phyloP scores from a whole-genome alignment of 1,140 invertebrate genomes.

The Lasioglossum baleicum region DNA sequence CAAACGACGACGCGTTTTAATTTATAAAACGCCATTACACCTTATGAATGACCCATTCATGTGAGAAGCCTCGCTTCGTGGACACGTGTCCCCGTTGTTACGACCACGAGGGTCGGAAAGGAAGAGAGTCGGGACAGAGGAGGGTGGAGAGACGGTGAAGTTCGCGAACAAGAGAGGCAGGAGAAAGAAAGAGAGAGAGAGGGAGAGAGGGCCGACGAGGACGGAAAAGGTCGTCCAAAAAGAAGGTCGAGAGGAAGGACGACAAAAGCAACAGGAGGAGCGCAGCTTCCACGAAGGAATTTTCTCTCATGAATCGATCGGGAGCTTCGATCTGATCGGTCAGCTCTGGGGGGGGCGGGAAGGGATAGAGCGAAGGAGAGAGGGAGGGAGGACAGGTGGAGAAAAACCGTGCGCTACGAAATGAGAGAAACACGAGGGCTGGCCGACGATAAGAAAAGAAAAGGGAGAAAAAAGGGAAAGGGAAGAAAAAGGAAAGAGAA shows the following conservation, averaged over 20 bases:
- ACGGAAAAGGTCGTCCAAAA: conserved; percentile 36
- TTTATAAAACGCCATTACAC: conserved; percentile 64
- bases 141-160: neutral
- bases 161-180: conserved; percentile 15
- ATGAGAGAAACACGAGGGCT: neutral
- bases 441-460: conserved; percentile 28
- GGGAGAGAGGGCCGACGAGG: conserved; percentile 14
- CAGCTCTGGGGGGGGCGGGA: neutral
- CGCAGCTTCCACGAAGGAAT: conserved; percentile 15
- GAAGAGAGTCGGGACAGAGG: neutral
- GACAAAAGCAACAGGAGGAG: neutral
- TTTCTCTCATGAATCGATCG: conserved; percentile 10
- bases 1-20: conserved; percentile 63
- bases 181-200: neutral
- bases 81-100: conserved; percentile 49
- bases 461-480: conserved; percentile 8
- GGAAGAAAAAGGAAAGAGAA: neutral
- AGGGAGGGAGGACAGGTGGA: neutral
- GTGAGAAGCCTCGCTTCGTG: conserved; percentile 44
- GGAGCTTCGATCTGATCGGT: neutral
- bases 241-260: conserved; percentile 1
- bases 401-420: neutral
- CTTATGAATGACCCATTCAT: conserved; percentile 69
- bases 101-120: conserved; percentile 31
- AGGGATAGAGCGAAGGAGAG: no score